phyloP scores from a whole-genome alignment of 2,113 vertebrate species.

The Lagopus muta region DNA sequence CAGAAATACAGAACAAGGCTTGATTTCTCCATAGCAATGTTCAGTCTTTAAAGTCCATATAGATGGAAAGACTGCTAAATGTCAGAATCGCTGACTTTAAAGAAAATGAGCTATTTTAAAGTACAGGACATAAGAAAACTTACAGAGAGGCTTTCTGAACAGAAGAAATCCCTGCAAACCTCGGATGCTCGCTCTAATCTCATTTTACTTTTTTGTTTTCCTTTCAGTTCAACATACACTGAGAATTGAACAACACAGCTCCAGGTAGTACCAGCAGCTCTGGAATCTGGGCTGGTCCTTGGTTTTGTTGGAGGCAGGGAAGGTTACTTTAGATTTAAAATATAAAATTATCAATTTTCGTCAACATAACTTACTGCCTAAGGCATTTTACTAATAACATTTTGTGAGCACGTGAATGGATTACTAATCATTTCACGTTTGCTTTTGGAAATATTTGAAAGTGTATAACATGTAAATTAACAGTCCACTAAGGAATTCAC shows the following conservation, averaged over 20 bases:
- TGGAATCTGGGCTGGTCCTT: neutral
- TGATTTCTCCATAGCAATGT: neutral
- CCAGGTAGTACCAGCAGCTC: neutral
- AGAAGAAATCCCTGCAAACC: neutral
- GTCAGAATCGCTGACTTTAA: neutral
- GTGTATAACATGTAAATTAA: constrained; percentile 78
- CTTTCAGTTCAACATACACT: neutral
- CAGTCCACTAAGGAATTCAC: constrained; percentile 83
- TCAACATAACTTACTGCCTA: constrained; percentile 58
- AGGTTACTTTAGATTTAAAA: constrained; percentile 21
- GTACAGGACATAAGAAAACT: neutral
- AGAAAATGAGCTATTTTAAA: neutral
- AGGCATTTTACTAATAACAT: constrained; percentile 76
- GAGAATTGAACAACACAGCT: neutral
- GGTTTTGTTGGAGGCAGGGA: neutral
- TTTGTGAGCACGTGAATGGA: constrained; percentile 63
- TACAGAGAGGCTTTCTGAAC: neutral
- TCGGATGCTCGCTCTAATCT: neutral
- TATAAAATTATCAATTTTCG: constrained; percentile 61
- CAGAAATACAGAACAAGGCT: neutral
- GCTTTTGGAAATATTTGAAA: constrained; percentile 76
- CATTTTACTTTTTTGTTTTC: neutral
- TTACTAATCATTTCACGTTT: constrained; percentile 76
- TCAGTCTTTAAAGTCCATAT: neutral
- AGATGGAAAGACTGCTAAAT: neutral